Conservation (phyloP, 2,113 vertebrate genomes). For the Ariopsis seemanni region DNA sequence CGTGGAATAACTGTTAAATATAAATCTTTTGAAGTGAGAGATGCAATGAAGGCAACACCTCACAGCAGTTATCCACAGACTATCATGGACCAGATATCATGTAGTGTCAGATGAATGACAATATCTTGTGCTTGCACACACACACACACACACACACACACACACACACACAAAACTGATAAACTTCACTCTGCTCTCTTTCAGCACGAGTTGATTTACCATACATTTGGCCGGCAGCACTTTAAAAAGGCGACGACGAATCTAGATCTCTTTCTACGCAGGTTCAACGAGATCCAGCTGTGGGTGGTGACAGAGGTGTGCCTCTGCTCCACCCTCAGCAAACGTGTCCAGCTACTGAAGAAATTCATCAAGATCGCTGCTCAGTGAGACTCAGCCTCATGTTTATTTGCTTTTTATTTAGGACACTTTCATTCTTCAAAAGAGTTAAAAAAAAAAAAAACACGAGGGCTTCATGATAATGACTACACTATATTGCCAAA, state of each 20-base stretch:
- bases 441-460: not conserved
- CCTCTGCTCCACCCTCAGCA: conserved; percentile 92
- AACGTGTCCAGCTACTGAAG: conserved; percentile 96
- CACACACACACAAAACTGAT: not conserved
- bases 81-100: not conserved
- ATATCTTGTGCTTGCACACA: not conserved
- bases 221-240: conserved; percentile 94
- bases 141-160: not conserved
- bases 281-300: conserved; percentile 98
- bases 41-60: not conserved
- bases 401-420: not conserved
- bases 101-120: not conserved
- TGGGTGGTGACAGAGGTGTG: conserved; percentile 97
- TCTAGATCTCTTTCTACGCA: conserved; percentile 93
- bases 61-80: not conserved
- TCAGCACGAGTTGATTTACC: conserved; percentile 93
- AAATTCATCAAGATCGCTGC: conserved; percentile 99
- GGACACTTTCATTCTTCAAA: not conserved
- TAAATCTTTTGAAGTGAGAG: not conserved
- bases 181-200: conserved; percentile 12
- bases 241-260: conserved; percentile 95
- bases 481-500: too few relatives aligned
- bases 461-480: not conserved
- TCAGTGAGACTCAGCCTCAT: conserved; percentile 82
- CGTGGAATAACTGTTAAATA: too few relatives aligned